Evolutionary conservation across 2,797 vertebrate species (phyloP).

Genomic region (Chelon labrosus): DNA sequence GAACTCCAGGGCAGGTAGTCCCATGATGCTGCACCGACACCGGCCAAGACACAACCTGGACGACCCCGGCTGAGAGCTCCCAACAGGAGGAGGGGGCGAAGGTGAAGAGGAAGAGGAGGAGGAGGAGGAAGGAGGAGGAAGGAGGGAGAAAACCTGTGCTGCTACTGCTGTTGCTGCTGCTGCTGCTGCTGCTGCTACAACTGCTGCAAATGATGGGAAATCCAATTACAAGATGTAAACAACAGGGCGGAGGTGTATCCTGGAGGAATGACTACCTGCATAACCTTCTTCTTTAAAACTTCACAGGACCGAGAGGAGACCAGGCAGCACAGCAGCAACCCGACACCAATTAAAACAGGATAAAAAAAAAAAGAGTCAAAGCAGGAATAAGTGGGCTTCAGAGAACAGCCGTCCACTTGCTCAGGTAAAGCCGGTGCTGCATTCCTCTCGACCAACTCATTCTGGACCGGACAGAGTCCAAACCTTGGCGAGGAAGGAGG

Average conservation of each 20-base stretch:
- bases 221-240: conserved; percentile 66
- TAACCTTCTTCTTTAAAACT: conserved; percentile 27
- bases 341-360: conserved; percentile 27
- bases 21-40: conserved; percentile 70
- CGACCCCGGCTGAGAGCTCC: conserved; percentile 27
- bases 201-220: conserved; percentile 66
- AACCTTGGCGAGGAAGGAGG: conserved; percentile 9
- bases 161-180: not conserved
- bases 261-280: conserved; percentile 29
- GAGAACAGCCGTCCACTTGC: conserved; percentile 56
- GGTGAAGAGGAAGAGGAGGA: conserved; percentile 9
- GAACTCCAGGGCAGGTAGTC: conserved; percentile 88
- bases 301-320: not conserved
- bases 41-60: conserved; percentile 10
- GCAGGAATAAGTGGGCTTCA: conserved; percentile 10
- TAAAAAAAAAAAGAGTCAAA: conserved; percentile 22
- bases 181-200: conserved; percentile 17
- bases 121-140: conserved; percentile 11
- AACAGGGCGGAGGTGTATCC: conserved; percentile 37
- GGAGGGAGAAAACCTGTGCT: conserved; percentile 38
- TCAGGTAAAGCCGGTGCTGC: conserved; percentile 68
- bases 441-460: conserved; percentile 71
- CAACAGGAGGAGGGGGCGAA: conserved; percentile 14
- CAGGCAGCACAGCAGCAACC: conserved; percentile 2
- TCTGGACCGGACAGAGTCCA: conserved; percentile 47